Evolutionary conservation across 2,888 invertebrate genomes (phyloP).

Genomic region (Euclidia mi): DNA sequence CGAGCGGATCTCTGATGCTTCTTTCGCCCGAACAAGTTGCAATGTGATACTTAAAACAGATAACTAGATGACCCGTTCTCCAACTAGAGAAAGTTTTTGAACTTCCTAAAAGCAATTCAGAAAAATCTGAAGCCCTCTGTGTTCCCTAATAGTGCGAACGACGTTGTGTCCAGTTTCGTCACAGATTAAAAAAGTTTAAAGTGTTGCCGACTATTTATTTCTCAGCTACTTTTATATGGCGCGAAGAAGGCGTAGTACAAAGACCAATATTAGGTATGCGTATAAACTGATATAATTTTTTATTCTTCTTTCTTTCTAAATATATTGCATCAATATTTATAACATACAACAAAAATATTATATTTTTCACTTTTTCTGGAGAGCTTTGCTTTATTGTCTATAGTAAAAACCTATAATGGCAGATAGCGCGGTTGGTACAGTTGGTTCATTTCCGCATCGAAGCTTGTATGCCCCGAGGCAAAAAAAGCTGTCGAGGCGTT

Average conservation of each 20-base stretch:
- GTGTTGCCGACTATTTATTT: conserved; percentile 60
- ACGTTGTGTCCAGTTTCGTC: conserved; percentile 52
- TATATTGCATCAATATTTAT: no score
- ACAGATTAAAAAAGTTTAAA: conserved; percentile 74
- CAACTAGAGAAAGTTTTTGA: conserved; percentile 57
- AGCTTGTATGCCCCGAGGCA: conserved; percentile 27
- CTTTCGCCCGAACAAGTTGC: conserved; percentile 33
- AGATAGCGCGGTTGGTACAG: conserved; percentile 6
- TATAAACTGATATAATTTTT: no score
- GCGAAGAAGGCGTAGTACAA: no score
- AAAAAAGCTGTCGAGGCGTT: conserved; percentile 33
- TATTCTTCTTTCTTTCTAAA: no score
- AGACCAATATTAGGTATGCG: no score
- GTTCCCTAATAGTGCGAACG: conserved; percentile 58
- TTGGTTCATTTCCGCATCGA: conserved; percentile 46
- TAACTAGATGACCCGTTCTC: conserved; percentile 56
- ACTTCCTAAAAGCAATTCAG: conserved; percentile 62
- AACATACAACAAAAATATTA: no score
- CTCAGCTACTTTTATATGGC: conserved; percentile 40
- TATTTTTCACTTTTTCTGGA: no score
- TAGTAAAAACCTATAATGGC: no score
- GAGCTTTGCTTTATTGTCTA: no score
- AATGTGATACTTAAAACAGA: conserved; percentile 49
- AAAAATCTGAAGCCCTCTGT: conserved; percentile 60
- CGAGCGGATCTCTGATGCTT: conserved; percentile 26